Percentiles rank a stretch among this genome's conserved stretches.
phyloP scores from a whole-genome alignment of 2,888 invertebrate species.

The Drosophila subsilvestris region DNA sequence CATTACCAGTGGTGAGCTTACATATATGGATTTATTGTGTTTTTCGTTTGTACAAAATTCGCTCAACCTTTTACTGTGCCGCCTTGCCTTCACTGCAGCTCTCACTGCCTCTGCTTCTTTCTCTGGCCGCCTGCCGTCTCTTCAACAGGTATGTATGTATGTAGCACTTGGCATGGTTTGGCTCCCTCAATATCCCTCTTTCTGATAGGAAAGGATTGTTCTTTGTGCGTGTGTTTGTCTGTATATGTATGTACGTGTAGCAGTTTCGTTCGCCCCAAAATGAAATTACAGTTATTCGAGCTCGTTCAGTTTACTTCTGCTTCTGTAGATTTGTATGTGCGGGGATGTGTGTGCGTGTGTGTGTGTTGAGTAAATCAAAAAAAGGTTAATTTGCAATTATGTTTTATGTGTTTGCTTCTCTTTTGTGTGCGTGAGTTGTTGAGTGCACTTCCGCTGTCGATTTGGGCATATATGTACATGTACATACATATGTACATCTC shows the following conservation, averaged over 20 bases:
- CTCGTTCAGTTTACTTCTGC: slow-evolving; percentile 20
- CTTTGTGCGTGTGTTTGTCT: not conserved
- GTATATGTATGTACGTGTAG: not conserved
- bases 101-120: not conserved
- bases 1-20: too few relatives aligned
- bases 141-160: slow-evolving; percentile 52
- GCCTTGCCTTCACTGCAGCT: not conserved
- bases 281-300: slow-evolving; percentile 42
- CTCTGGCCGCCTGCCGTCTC: slow-evolving; percentile 4
- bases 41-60: too few relatives aligned
- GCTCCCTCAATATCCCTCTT: not conserved
- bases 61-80: not conserved
- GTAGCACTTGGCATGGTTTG: slow-evolving; percentile 6
- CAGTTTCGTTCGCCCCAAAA: slow-evolving; percentile 11
- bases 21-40: too few relatives aligned
- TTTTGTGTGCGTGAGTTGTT: not conserved
- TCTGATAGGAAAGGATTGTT: slow-evolving; percentile 4
- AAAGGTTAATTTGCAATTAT: slow-evolving; percentile 55
- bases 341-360: not conserved
- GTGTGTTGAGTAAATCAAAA: slow-evolving; percentile 44
- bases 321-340: not conserved
- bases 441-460: too few relatives aligned
- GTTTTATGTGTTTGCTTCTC: slow-evolving; percentile 34
- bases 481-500: too few relatives aligned
- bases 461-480: too few relatives aligned